A percentile compares a stretch with the other conserved stretches of the same genome.
Conservation (phyloP, 2,888 invertebrate genomes). For the Platycnemis pennipes region DNA sequence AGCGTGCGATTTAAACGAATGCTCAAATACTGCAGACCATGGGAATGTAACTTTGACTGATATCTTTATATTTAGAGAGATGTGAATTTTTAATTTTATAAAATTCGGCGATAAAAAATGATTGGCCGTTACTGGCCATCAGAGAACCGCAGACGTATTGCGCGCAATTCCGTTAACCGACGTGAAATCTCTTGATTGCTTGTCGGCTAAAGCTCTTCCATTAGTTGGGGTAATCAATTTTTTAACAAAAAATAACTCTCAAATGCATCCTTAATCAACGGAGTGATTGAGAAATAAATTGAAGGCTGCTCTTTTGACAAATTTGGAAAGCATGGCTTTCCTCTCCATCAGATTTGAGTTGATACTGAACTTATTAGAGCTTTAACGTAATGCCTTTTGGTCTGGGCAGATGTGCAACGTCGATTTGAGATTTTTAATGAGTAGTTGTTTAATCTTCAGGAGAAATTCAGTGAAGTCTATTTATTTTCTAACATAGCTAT, state of each 20-base stretch:
- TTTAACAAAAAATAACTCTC: neutral
- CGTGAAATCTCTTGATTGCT: neutral
- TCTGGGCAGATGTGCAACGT: no score
- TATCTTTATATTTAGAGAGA: neutral
- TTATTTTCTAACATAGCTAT: no score
- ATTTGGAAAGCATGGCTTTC: neutral
- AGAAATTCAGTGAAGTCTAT: no score
- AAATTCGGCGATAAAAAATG: neutral
- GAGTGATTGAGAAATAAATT: neutral
- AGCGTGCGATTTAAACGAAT: no score
- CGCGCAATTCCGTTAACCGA: neutral
- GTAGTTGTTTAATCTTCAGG: no score
- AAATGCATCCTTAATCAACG: neutral
- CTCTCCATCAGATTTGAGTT: neutral
- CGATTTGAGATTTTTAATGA: no score
- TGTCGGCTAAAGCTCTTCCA: neutral
- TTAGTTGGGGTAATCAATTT: neutral
- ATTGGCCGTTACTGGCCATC: neutral
- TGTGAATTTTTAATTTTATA: neutral
- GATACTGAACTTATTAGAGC: no score
- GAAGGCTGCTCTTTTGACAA: neutral
- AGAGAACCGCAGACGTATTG: no score
- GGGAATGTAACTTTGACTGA: conserved; percentile 18
- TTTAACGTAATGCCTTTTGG: no score
- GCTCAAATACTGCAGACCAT: no score